phyloP scores from a whole-genome alignment of 2,888 invertebrate genomes.

The Ichneumoninae sp. region DNA sequence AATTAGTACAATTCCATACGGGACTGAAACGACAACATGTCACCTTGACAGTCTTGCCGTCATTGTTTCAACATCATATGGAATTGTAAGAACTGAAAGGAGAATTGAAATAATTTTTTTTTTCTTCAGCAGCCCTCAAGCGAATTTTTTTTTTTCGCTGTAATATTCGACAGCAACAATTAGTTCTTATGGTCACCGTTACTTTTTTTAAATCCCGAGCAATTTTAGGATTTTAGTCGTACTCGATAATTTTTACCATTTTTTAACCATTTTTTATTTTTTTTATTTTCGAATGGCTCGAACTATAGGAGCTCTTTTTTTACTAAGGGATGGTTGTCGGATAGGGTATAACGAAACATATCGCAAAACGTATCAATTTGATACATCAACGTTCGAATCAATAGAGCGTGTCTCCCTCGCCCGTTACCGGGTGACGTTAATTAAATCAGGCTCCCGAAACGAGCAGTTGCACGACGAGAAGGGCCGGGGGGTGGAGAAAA shows the following conservation, averaged over 20 bases:
- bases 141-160: too few relatives aligned
- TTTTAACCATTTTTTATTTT: too few relatives aligned
- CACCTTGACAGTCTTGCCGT: too few relatives aligned
- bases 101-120: too few relatives aligned
- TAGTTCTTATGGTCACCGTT: neutral
- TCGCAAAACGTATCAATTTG: slow-evolving; percentile 48
- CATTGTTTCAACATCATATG: too few relatives aligned
- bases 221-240: neutral
- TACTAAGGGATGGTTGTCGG: neutral
- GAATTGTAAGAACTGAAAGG: too few relatives aligned
- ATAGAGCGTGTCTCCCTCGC: slow-evolving; percentile 49
- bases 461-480: slow-evolving; percentile 66
- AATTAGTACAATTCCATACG: too few relatives aligned
- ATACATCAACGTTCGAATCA: slow-evolving; percentile 59
- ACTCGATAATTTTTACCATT: neutral
- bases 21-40: too few relatives aligned
- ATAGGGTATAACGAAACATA: slow-evolving; percentile 20
- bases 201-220: neutral
- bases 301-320: neutral
- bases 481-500: slow-evolving; percentile 47
- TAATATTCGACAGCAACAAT: neutral
- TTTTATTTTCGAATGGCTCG: neutral
- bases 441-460: slow-evolving; percentile 77
- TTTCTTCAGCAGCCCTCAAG: too few relatives aligned
- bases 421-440: slow-evolving; percentile 71